Evolutionary conservation across 2,888 invertebrate species (phyloP).

Genomic region (Amorpha juglandis): DNA sequence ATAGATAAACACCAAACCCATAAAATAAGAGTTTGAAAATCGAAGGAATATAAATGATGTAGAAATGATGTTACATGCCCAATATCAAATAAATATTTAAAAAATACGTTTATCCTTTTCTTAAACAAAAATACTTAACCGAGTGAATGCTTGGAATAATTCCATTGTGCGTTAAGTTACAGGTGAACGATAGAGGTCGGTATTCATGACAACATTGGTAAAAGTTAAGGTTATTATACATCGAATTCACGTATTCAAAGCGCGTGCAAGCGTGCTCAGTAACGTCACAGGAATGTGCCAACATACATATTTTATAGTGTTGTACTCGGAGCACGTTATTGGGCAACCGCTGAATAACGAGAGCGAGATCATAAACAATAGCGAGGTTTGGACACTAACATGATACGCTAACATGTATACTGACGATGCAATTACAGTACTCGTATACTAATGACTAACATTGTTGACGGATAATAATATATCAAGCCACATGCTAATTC

Average conservation of each 20-base stretch:
- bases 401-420: constrained; percentile 13
- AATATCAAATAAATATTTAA: too few relatives aligned
- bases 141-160: constrained; percentile 5
- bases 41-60: too few relatives aligned
- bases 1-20: too few relatives aligned
- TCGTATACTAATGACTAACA: neutral
- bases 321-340: constrained; percentile 14
- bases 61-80: too few relatives aligned
- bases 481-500: neutral
- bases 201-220: constrained; percentile 17
- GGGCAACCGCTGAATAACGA: constrained; percentile 26
- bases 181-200: neutral
- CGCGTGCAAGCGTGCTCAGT: constrained; percentile 2
- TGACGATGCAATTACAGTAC: neutral
- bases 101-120: neutral
- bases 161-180: neutral
- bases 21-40: too few relatives aligned
- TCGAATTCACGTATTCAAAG: neutral
- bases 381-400: constrained; percentile 18
- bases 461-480: neutral
- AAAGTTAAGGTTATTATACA: constrained; percentile 19
- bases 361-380: constrained; percentile 27
- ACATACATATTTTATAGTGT: neutral
- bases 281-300: constrained; percentile 27
- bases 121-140: neutral